Conservation (phyloP, 2,797 vertebrate genomes). For the Nasua narica region DNA sequence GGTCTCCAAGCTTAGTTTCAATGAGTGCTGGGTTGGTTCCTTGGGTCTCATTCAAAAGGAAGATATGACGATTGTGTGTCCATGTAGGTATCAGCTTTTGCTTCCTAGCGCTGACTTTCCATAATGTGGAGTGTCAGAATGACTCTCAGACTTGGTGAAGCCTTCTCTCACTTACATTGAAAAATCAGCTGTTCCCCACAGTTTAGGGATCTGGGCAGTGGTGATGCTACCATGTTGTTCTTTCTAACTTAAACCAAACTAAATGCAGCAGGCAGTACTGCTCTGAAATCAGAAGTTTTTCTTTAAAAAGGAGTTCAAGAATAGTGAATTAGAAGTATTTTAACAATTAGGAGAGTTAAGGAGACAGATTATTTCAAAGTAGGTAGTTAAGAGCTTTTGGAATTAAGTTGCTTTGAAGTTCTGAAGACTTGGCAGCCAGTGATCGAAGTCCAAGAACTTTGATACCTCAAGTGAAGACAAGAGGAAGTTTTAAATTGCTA, state of each 20-base stretch:
- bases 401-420: constrained; percentile 31
- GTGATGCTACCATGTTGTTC: background rate
- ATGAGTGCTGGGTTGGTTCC: background rate
- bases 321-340: background rate
- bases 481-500: background rate
- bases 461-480: background rate
- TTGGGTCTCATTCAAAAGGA: background rate
- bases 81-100: background rate
- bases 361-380: constrained; percentile 31
- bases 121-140: background rate
- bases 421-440: background rate
- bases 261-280: background rate
- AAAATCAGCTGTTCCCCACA: background rate
- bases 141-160: background rate
- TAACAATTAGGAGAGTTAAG: background rate
- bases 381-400: constrained; percentile 20
- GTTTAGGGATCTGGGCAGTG: background rate
- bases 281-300: background rate
- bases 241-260: background rate
- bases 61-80: background rate
- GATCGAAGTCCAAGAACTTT: background rate
- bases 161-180: background rate
- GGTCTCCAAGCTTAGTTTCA: background rate
- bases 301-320: background rate
- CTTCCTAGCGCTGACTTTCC: background rate